Base-by-base conservation (phyloP, 2,797 vertebrate species). In the Semaprochilodus insignis region DNA sequence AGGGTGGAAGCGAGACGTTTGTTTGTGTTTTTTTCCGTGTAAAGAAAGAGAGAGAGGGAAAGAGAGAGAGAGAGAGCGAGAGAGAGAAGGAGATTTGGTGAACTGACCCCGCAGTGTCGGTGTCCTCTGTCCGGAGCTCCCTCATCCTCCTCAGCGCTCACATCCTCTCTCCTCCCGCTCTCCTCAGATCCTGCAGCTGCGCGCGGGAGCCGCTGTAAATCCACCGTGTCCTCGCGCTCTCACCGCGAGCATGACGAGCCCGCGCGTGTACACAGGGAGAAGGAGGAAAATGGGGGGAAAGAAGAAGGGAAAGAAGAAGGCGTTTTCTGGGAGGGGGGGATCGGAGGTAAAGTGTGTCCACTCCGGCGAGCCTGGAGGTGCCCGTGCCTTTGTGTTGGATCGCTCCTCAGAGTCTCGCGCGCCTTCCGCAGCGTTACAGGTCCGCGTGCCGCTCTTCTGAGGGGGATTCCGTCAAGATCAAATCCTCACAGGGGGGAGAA, bases 341-440 rank as follows among this genome's bases (percentile, higher is more conserved):
- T 48, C 10, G 44, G 60, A 67, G 65, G 34, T 40, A n/a, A 67
- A 67, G 11, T 36, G 13, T 4, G 31, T 1, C 34, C 16, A 21
- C 8, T 67, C 34, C 31, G 16, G 17, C 7, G 5, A 67, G 31
- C 10, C 34, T 4, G 16, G 16, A 8, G 6, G 14, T 0, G 17
- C 27, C 4, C 4, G 13, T 63, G 60, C 6, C 6, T 15, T 8
- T 0, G 0, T 3, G 2, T 21, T n/a, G 21, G 17, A 2, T 67
- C 7, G 1, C 5, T 31, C 13, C 2, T 31, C 13, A 0, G 62
- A 34, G 60, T 4, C 1, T 15, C 23, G 23, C 59, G 59, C 59
- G 59, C 54, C 91, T 91, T 92, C 92, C 91, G 94, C 93, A 94
- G 92, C 92, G 92, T 94, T 93, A 84, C 92, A 93, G 93, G 93